phyloP scores from a whole-genome alignment of 2,888 invertebrate species.

The Melanotus villosus region DNA sequence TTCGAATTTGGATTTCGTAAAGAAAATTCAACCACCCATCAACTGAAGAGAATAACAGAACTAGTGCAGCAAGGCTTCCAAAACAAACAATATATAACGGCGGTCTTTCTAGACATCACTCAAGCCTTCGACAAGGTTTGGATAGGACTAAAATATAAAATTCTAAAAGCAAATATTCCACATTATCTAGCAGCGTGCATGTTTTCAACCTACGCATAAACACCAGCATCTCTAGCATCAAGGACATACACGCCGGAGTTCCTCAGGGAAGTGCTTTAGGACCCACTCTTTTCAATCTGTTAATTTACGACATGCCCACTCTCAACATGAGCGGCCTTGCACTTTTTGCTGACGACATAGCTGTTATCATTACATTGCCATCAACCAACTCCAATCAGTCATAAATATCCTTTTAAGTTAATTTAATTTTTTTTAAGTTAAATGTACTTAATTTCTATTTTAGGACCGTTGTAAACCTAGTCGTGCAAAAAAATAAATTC shows the following conservation, averaged over 20 bases:
- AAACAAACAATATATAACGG: slow-evolving; percentile 46
- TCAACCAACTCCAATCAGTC: slow-evolving; percentile 2
- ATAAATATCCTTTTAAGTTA: no score
- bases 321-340: not conserved
- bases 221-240: slow-evolving; percentile 43
- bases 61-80: slow-evolving; percentile 4
- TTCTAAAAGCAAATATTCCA: slow-evolving; percentile 47
- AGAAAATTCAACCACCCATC: slow-evolving; percentile 48
- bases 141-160: slow-evolving; percentile 54
- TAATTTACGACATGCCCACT: slow-evolving; percentile 13
- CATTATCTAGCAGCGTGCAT: slow-evolving; percentile 49
- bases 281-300: slow-evolving; percentile 35
- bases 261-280: slow-evolving; percentile 50
- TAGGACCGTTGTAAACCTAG: no score
- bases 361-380: slow-evolving; percentile 5
- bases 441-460: no score
- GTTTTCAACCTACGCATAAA: slow-evolving; percentile 36
- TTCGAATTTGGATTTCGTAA: slow-evolving; percentile 55
- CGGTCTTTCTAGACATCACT: slow-evolving; percentile 53
- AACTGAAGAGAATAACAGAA: slow-evolving; percentile 46
- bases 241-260: slow-evolving; percentile 53
- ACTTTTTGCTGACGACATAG: slow-evolving; percentile 48
- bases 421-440: no score
- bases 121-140: slow-evolving; percentile 58
- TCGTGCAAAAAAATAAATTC: no score